Evolutionary conservation across 2,797 vertebrate genomes (phyloP).

Genomic region (Nyctalus aviator): DNA sequence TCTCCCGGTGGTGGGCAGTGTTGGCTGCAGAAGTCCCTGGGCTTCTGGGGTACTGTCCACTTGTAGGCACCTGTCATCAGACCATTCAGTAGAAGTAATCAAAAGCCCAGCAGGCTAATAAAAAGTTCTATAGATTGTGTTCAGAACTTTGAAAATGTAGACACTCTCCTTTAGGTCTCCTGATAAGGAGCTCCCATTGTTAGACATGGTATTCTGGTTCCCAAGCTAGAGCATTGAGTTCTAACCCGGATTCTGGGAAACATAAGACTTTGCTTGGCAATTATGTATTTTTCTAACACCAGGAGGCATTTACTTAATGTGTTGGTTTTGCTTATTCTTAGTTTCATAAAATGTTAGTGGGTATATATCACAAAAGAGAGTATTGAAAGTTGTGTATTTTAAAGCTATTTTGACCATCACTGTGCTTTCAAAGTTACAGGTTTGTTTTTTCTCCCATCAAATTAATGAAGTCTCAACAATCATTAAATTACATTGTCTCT

Average conservation of each 20-base stretch:
- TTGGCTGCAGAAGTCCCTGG: background rate
- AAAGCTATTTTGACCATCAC: slow-evolving; percentile 27
- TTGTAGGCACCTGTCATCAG: background rate
- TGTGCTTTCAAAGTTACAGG: background rate
- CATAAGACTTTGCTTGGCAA: background rate
- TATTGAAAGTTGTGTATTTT: slow-evolving; percentile 14
- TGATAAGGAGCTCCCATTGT: background rate
- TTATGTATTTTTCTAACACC: background rate
- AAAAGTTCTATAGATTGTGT: background rate
- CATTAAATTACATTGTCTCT: background rate
- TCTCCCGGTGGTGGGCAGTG: background rate
- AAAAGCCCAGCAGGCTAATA: background rate
- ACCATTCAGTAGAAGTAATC: background rate
- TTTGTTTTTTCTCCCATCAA: background rate
- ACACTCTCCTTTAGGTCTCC: background rate
- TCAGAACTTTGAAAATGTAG: slow-evolving; percentile 42
- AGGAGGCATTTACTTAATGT: background rate
- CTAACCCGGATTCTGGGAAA: slow-evolving; percentile 2
- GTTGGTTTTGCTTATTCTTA: slow-evolving; percentile 32
- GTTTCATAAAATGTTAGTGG: slow-evolving; percentile 33
- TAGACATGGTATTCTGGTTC: background rate
- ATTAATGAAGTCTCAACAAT: slow-evolving; percentile 31
- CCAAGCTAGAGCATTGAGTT: background rate
- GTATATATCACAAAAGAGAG: background rate
- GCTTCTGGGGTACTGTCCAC: background rate